phyloP scores from a whole-genome alignment of 2,113 vertebrate genomes.

The Daubentonia madagascariensis region DNA sequence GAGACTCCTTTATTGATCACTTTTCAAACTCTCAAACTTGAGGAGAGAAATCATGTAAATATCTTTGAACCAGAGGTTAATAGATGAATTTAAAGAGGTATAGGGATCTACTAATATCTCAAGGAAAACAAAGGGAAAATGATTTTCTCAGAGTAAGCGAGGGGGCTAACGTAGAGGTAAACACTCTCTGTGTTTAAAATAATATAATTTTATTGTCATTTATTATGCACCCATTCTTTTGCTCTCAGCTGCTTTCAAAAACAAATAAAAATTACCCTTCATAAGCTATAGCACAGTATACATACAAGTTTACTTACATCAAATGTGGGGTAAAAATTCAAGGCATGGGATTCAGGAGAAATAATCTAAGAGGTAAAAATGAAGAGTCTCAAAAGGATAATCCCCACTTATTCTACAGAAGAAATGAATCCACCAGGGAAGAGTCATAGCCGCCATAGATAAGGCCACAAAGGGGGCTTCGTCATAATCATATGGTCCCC shows the following conservation, averaged over 20 bases:
- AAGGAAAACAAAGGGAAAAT: neutral
- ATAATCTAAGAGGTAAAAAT: neutral
- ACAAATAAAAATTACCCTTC: neutral
- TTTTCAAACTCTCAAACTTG: neutral
- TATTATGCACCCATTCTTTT: neutral
- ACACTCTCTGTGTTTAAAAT: neutral
- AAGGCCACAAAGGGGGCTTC: rapidly evolving
- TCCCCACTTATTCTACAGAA: neutral
- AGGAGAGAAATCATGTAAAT: neutral
- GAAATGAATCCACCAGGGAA: neutral
- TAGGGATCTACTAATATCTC: neutral
- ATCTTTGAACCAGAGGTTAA: neutral
- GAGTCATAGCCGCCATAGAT: rapidly evolving
- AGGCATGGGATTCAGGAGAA: neutral
- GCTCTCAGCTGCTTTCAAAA: neutral
- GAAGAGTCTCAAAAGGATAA: neutral
- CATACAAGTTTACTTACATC: neutral
- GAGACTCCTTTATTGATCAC: neutral
- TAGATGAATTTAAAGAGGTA: too few species aligned
- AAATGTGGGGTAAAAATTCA: neutral
- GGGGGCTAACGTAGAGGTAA: neutral
- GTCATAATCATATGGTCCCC: neutral
- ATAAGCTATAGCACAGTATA: neutral
- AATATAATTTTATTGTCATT: neutral
- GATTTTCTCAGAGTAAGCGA: neutral